A percentile compares a stretch with the other conserved stretches of the same genome.
phyloP scores from a whole-genome alignment of 64 coral and sea anemone species.

The Montipora capricornis region DNA sequence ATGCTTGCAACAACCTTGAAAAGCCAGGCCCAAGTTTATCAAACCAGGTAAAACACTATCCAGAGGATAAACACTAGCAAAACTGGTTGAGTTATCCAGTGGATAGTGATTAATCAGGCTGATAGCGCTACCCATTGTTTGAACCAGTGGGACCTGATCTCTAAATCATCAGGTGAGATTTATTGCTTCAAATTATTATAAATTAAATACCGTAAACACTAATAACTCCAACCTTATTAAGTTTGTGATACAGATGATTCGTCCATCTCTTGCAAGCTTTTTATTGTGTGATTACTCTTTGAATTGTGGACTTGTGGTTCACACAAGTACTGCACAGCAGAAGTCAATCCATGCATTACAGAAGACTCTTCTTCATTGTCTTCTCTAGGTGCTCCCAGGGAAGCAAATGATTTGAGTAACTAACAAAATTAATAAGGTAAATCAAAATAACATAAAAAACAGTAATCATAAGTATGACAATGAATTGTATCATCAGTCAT shows the following conservation, averaged over 20 bases:
- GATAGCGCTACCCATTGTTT: no score
- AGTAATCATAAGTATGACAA: background rate
- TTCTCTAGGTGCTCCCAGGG: conserved; percentile 73
- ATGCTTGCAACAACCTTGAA: no score
- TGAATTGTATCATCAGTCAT: no score
- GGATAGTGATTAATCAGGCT: no score
- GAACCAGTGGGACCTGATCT: no score
- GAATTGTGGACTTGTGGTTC: conserved; percentile 51
- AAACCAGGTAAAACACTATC: no score
- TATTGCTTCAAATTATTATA: no score
- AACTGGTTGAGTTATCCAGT: no score
- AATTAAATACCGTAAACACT: background rate
- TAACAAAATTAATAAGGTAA: background rate
- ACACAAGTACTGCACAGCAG: conserved; percentile 80
- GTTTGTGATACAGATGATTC: conserved; percentile 92
- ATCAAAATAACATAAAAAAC: background rate
- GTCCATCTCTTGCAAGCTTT: conserved; percentile 46
- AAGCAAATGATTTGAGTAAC: conserved; percentile 91
- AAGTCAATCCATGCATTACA: conserved; percentile 77
- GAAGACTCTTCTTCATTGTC: conserved; percentile 71
- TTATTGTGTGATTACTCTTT: conserved; percentile 64
- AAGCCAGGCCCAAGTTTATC: no score
- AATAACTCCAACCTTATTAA: conserved; percentile 76
- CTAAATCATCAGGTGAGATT: no score
- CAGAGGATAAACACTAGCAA: no score